Evolutionary conservation across 2,113 vertebrate species (phyloP).

Genomic region (Bubo bubo): DNA sequence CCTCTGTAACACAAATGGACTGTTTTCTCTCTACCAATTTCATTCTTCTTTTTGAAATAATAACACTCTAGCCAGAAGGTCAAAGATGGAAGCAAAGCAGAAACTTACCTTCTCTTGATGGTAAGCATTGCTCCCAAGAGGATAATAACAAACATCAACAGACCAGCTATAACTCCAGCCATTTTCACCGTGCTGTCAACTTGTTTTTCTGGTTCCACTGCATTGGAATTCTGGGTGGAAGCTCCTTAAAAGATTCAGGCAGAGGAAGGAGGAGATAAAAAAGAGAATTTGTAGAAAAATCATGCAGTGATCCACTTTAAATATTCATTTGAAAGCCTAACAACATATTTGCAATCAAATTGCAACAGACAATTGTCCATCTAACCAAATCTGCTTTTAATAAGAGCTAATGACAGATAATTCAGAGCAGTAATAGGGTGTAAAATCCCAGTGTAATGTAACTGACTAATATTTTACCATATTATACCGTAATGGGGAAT

Average conservation of each 20-base stretch:
- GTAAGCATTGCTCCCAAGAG: conserved; percentile 93
- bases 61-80: background rate
- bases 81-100: conserved; percentile 41
- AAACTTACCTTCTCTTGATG: conserved; percentile 93
- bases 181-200: conserved; percentile 94
- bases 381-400: background rate
- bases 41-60: background rate
- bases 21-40: background rate
- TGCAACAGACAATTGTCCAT: background rate
- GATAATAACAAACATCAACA: conserved; percentile 97
- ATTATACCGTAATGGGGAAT: background rate
- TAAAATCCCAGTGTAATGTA: background rate
- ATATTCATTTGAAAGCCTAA: background rate
- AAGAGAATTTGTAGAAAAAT: conserved; percentile 48
- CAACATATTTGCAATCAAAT: background rate
- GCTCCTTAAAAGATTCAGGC: conserved; percentile 80
- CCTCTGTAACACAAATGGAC: background rate
- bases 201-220: conserved; percentile 95
- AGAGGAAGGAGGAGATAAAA: conserved; percentile 18
- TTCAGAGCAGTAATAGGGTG: conserved; percentile 5
- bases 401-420: background rate
- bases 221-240: conserved; percentile 94
- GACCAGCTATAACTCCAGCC: conserved; percentile 93
- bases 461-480: background rate
- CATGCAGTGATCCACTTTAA: background rate